Percentiles rank a stretch among this genome's conserved stretches.
These are phyloP conservation scores for Oncorhynchus tshawytscha DNA, from an alignment of 2,113 vertebrate species.

Conservation along the genomic window DNA sequence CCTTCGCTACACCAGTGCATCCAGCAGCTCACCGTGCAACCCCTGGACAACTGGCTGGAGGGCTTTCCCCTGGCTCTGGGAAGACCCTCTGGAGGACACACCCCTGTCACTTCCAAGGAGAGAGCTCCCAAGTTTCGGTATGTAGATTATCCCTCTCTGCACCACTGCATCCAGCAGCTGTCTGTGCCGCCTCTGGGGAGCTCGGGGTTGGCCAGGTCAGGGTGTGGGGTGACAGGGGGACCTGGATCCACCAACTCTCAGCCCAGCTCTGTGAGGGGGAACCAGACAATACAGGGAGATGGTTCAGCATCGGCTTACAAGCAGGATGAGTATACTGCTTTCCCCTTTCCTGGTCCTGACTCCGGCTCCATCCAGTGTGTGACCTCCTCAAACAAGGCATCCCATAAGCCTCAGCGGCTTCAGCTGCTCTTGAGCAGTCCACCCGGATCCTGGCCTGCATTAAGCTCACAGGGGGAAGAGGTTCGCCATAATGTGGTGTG, in stretches of 20 bases:
- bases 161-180: conserved; percentile 60
- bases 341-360: conserved; percentile 1
- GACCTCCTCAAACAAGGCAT: neutral
- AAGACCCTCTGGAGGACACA: conserved; percentile 17
- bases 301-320: neutral
- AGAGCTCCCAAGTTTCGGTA: conserved; percentile 56
- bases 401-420: neutral
- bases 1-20: conserved; percentile 60
- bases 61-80: conserved; percentile 13
- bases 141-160: conserved; percentile 57
- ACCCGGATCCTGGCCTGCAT: neutral
- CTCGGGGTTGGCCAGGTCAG: conserved; percentile 21
- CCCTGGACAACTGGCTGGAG: conserved; percentile 45
- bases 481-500: neutral
- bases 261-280: conserved; percentile 7
- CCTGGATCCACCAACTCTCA: conserved; percentile 8
- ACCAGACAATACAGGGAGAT: neutral
- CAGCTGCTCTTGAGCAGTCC: neutral
- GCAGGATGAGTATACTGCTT: neutral
- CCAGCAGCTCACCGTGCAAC: conserved; percentile 51
- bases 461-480: neutral
- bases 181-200: conserved; percentile 61
- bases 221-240: neutral
- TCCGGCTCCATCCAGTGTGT: neutral
- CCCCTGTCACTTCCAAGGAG: conserved; percentile 27